These are phyloP conservation scores for Percina caprodes DNA, from an alignment of 2,113 vertebrate species.

Conservation along the genomic window DNA sequence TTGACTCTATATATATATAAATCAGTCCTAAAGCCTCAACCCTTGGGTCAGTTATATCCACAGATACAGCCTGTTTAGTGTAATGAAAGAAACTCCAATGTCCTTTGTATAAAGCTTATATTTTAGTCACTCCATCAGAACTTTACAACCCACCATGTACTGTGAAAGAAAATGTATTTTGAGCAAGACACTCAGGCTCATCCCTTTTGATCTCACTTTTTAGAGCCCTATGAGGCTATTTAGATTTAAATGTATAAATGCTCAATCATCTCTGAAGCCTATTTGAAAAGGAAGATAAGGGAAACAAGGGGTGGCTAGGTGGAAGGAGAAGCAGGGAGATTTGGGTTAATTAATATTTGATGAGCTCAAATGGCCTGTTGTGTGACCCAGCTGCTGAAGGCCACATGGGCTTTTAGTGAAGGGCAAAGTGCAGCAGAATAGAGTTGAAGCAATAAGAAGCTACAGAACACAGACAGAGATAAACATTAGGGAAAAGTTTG, in stretches of 20 bases:
- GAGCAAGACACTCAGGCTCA: slow-evolving; percentile 1
- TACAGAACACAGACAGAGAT: neutral
- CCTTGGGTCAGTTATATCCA: slow-evolving; percentile 42
- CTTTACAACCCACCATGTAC: neutral
- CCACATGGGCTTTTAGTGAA: slow-evolving; percentile 63
- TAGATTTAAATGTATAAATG: slow-evolving; percentile 21
- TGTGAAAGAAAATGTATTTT: slow-evolving; percentile 16
- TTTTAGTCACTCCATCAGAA: slow-evolving; percentile 28
- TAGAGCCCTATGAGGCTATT: slow-evolving; percentile 8
- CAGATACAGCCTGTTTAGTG: slow-evolving; percentile 42
- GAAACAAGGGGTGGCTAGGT: slow-evolving; percentile 1
- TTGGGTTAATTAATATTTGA: slow-evolving; percentile 82
- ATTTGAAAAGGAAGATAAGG: slow-evolving; percentile 31
- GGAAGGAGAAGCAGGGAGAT: slow-evolving; percentile 46
- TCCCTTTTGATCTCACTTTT: slow-evolving; percentile 17
- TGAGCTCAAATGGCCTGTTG: slow-evolving; percentile 78
- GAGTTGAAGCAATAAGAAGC: slow-evolving; percentile 9
- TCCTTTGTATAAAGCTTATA: slow-evolving; percentile 33
- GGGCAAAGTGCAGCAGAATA: slow-evolving; percentile 37
- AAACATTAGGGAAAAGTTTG: slow-evolving; percentile 6
- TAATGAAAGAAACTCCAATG: slow-evolving; percentile 45
- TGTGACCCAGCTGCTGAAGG: slow-evolving; percentile 67
- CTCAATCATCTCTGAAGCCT: neutral
- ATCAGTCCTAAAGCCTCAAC: slow-evolving; percentile 54
- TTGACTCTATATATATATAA: slow-evolving; percentile 62